Percentiles rank a stretch among this genome's conserved stretches.
phyloP scores from a whole-genome alignment of 2,888 invertebrate species.

The Pristionchus maxplancki region DNA sequence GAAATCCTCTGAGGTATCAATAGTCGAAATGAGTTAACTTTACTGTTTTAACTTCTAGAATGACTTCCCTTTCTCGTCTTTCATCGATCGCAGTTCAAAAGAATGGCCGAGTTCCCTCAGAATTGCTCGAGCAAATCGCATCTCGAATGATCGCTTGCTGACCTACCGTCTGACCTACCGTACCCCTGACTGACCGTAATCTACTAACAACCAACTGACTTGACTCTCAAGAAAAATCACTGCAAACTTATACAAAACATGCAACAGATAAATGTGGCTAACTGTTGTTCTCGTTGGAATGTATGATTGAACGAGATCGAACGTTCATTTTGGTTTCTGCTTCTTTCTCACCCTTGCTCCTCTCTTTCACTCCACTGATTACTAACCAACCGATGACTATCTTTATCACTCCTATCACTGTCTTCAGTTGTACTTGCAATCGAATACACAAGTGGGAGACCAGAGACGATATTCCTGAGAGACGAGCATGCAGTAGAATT shows the following conservation, averaged over 20 bases:
- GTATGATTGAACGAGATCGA: too few species aligned
- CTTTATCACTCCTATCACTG: background rate
- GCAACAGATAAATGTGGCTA: background rate
- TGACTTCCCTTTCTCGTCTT: background rate
- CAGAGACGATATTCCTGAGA: conserved; percentile 16
- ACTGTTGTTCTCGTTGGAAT: background rate
- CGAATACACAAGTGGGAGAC: background rate
- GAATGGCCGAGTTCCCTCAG: background rate
- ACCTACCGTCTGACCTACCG: background rate
- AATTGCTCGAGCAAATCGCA: background rate
- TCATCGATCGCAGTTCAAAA: conserved; percentile 9
- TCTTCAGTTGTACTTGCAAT: conserved; percentile 2
- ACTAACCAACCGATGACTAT: too few species aligned
- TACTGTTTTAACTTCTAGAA: background rate
- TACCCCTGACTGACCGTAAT: background rate
- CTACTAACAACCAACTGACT: background rate
- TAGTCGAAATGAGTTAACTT: too few species aligned
- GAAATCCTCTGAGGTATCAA: background rate
- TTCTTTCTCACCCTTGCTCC: too few species aligned
- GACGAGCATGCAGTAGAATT: conserved; percentile 37
- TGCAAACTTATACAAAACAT: conserved; percentile 18
- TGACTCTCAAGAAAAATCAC: background rate
- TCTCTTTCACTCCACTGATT: too few species aligned
- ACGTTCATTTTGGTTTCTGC: too few species aligned
- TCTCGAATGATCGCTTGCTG: background rate